Percentiles rank a stretch among this genome's conserved stretches.
These are phyloP conservation scores for Etheostoma perlongum DNA, from an alignment of 2,797 vertebrate species.

Conservation along the genomic window DNA sequence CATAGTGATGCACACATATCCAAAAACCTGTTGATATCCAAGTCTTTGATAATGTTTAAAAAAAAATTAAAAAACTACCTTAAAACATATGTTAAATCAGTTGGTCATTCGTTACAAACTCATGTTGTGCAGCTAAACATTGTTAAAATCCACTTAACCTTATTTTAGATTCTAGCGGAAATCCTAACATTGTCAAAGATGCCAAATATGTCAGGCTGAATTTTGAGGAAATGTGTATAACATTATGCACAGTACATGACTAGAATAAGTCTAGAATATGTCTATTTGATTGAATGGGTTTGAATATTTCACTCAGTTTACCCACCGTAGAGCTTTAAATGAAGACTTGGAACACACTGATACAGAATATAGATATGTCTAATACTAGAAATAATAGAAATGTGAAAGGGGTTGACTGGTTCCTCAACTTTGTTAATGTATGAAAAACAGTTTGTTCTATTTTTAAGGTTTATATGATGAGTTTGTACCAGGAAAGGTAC, in stretches of 20 bases:
- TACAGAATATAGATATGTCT: background rate
- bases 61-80: no score
- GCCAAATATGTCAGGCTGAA: background rate
- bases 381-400: background rate
- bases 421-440: background rate
- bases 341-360: background rate
- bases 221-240: background rate
- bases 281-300: background rate
- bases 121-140: background rate
- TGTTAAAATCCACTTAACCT: background rate
- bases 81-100: no score
- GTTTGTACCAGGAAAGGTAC: constrained; percentile 7
- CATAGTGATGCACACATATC: no score
- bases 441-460: constrained; percentile 15
- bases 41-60: no score
- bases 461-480: constrained; percentile 33
- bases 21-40: no score
- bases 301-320: background rate
- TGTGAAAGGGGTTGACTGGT: constrained; percentile 1
- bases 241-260: no score
- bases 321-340: background rate
- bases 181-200: background rate
- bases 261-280: background rate
- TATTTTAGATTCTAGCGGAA: background rate
- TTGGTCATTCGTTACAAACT: background rate